A percentile compares a stretch with the other conserved stretches of the same genome.
phyloP scores from a whole-genome alignment of 2,888 invertebrate species.

The Rhingia rostrata region DNA sequence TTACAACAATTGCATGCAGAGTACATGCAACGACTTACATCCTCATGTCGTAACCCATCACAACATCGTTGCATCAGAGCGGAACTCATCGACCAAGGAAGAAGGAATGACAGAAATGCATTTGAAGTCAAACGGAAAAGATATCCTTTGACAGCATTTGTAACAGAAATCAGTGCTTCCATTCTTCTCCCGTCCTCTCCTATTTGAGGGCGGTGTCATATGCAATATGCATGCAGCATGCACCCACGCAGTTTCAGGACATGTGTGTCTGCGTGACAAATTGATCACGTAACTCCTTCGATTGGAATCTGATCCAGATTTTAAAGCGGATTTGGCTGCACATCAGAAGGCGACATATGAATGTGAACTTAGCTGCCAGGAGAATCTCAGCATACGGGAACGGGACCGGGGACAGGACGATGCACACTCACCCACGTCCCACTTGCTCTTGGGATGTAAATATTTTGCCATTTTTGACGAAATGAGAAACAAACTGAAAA shows the following conservation, averaged over 20 bases:
- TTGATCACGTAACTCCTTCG: conserved; percentile 70
- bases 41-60: conserved; percentile 5
- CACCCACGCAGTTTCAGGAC: background rate
- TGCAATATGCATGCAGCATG: background rate
- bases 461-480: conserved; percentile 35
- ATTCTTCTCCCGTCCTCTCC: background rate
- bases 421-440: background rate
- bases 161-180: conserved; percentile 40
- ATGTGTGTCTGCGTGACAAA: conserved; percentile 48
- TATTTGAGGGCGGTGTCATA: too few relatives aligned
- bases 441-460: conserved; percentile 46
- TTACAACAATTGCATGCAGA: background rate
- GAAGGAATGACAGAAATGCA: conserved; percentile 7
- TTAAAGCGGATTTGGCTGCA: conserved; percentile 52
- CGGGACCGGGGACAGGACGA: background rate
- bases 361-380: conserved; percentile 50
- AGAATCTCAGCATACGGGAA: background rate
- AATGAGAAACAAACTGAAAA: conserved; percentile 31
- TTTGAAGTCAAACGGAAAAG: conserved; percentile 36
- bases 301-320: conserved; percentile 71
- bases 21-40: too few relatives aligned
- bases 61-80: conserved; percentile 20
- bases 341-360: conserved; percentile 15
- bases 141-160: conserved; percentile 39
- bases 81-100: background rate